Percentiles rank a stretch among this genome's conserved stretches.
Conservation (phyloP, 2,113 vertebrate species). For the Sisor rabdophorus region DNA sequence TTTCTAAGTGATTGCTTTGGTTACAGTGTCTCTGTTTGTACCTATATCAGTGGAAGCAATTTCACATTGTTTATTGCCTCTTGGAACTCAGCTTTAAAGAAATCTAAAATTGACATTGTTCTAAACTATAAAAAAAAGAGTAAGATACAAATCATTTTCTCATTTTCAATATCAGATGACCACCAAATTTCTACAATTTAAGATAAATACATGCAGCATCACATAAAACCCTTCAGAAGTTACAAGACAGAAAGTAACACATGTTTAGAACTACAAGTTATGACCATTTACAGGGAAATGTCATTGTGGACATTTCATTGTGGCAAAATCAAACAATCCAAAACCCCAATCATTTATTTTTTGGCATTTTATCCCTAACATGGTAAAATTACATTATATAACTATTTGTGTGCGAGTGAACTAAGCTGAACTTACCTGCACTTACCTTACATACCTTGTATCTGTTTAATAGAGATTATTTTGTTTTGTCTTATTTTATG, state of each 20-base stretch:
- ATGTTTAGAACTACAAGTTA: slow-evolving; percentile 50
- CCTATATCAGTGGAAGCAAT: slow-evolving; percentile 13
- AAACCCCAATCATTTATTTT: background rate
- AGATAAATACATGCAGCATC: slow-evolving; percentile 41
- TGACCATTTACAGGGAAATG: slow-evolving; percentile 53
- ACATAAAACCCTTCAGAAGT: slow-evolving; percentile 49
- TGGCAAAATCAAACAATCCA: slow-evolving; percentile 43
- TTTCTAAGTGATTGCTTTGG: slow-evolving; percentile 42
- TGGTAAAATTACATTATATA: slow-evolving; percentile 51
- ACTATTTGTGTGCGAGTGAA: background rate
- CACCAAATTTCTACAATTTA: slow-evolving; percentile 48
- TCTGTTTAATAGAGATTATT: background rate
- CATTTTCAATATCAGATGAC: too few relatives aligned
- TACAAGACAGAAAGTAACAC: slow-evolving; percentile 15
- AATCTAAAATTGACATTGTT: background rate
- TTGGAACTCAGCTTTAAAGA: background rate
- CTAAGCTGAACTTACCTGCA: background rate
- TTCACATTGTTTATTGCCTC: slow-evolving; percentile 5
- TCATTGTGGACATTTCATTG: slow-evolving; percentile 28
- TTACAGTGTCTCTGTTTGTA: slow-evolving; percentile 44
- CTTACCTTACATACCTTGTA: background rate
- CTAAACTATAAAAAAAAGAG: background rate
- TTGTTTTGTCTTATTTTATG: background rate
- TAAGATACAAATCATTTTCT: slow-evolving; percentile 15
- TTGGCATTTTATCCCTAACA: slow-evolving; percentile 55